phyloP scores from a whole-genome alignment of 2,113 vertebrate genomes.

The Tachysurus vachellii region DNA sequence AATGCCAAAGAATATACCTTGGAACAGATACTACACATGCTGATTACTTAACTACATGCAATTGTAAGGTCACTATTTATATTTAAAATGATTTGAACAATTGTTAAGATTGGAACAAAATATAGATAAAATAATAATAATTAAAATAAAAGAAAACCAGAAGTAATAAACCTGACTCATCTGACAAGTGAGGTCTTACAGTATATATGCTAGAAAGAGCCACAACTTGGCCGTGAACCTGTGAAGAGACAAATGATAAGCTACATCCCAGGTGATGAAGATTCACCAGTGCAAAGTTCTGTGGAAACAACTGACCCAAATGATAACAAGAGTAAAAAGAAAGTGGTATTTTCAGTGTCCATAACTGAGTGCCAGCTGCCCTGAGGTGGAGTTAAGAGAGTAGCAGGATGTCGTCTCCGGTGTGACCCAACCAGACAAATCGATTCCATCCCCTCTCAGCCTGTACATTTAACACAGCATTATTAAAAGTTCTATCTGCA shows the following conservation, averaged over 20 bases:
- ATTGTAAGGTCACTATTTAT: neutral
- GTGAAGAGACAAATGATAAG: neutral
- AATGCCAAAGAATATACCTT: neutral
- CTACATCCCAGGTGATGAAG: neutral
- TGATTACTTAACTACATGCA: neutral
- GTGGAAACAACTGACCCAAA: neutral
- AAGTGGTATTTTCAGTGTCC: neutral
- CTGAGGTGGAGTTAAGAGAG: neutral
- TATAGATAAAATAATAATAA: neutral
- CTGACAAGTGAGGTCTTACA: neutral
- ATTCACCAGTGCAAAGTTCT: conserved; percentile 17
- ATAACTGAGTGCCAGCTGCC: neutral
- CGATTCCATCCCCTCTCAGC: neutral
- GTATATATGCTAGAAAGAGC: neutral
- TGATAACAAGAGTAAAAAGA: neutral
- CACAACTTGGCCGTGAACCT: neutral
- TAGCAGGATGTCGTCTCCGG: neutral
- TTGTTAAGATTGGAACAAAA: neutral
- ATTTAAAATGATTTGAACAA: neutral
- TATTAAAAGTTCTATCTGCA: neutral
- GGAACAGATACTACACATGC: neutral
- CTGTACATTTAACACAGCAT: neutral
- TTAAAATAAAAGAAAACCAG: neutral
- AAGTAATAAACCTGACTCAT: neutral
- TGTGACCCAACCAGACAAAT: conserved; percentile 6